These are phyloP conservation scores for Rhodophaea formosa DNA, from an alignment of 2,888 invertebrate species.

Conservation along the genomic window DNA sequence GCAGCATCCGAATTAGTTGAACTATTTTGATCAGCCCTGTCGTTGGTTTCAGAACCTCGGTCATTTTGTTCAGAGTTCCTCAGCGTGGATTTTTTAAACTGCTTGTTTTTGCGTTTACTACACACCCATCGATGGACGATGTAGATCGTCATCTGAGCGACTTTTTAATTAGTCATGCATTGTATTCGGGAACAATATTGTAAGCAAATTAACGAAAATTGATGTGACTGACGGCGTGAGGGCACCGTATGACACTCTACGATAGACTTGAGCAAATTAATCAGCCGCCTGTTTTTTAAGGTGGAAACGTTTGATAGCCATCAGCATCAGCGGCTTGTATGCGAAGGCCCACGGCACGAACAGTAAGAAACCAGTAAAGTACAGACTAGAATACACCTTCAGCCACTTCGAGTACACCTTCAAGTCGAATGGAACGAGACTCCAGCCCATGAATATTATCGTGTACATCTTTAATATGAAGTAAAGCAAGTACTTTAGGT, in stretches of 20 bases:
- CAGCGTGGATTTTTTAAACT: too few relatives aligned
- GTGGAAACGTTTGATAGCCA: neutral
- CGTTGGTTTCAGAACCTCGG: too few relatives aligned
- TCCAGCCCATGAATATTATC: constrained; percentile 91
- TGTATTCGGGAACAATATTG: too few relatives aligned
- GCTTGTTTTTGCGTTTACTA: too few relatives aligned
- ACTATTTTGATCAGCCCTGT: too few relatives aligned
- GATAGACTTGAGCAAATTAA: constrained; percentile 1
- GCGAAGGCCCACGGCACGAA: constrained; percentile 84
- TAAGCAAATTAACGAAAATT: too few relatives aligned
- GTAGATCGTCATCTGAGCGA: too few relatives aligned
- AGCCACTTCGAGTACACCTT: constrained; percentile 86
- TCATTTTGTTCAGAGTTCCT: too few relatives aligned
- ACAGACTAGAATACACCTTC: constrained; percentile 82
- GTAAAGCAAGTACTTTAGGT: constrained; percentile 72
- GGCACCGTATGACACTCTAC: neutral
- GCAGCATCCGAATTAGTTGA: too few relatives aligned
- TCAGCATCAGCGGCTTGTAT: constrained; percentile 68
- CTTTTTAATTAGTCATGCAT: too few relatives aligned
- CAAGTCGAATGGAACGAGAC: constrained; percentile 87
- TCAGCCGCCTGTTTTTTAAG: neutral
- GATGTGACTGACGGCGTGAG: too few relatives aligned
- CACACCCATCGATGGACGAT: too few relatives aligned
- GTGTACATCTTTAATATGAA: constrained; percentile 86
- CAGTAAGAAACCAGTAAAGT: constrained; percentile 85